Evolutionary conservation across 2,113 vertebrate genomes (phyloP).

Genomic region (Penelope pileata): DNA sequence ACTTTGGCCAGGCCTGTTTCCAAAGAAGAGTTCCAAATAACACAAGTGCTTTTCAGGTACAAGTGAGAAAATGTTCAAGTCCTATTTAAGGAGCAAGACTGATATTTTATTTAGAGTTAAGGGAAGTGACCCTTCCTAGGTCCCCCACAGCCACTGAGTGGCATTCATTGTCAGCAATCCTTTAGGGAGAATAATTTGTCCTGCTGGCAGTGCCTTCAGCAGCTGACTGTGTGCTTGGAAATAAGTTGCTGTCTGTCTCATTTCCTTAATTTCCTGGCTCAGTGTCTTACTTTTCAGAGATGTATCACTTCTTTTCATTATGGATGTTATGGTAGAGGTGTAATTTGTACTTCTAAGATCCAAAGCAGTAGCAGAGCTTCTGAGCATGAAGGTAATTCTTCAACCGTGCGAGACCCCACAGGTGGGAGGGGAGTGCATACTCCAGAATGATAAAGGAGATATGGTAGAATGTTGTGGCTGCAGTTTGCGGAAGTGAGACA

Average conservation of each 20-base stretch:
- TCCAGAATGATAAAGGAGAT: not conserved
- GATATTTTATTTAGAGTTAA: not conserved
- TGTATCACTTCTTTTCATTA: conserved; percentile 12
- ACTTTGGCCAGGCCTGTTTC: not conserved
- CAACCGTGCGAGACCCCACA: not conserved
- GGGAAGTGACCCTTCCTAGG: not conserved
- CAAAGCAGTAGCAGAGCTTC: conserved; percentile 1
- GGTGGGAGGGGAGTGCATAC: not conserved
- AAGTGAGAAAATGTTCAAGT: not conserved
- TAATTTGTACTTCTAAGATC: not conserved
- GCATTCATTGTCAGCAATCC: not conserved
- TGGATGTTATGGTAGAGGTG: not conserved
- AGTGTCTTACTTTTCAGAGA: conserved; percentile 11
- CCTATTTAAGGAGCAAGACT: not conserved
- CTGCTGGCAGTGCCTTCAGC: not conserved
- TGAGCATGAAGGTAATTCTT: not conserved
- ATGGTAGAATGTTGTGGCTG: not conserved
- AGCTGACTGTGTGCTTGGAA: conserved; percentile 14
- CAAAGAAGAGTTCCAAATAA: not conserved
- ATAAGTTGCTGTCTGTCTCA: conserved; percentile 4
- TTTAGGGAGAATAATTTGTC: not conserved
- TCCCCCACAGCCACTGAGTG: not conserved
- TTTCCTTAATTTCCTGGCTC: conserved; percentile 52
- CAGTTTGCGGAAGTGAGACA: not conserved
- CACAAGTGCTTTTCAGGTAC: not conserved